These are phyloP conservation scores for Drosophila emarginata DNA, from an alignment of 2,888 invertebrate species.

Conservation along the genomic window DNA sequence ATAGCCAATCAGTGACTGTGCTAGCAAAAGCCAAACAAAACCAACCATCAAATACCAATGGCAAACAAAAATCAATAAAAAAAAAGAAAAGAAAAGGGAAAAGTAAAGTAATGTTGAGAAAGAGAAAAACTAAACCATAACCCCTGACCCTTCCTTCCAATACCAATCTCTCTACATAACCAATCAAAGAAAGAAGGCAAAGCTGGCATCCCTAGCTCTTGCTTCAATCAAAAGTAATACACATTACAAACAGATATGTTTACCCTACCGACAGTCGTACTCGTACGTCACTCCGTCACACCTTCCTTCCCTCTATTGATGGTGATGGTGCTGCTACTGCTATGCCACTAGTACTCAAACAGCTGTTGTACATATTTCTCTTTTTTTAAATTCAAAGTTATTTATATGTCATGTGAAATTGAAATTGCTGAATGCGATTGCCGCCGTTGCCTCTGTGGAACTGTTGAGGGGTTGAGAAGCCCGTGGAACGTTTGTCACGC, in stretches of 20 bases:
- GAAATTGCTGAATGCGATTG: constrained; percentile 48
- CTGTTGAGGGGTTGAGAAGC: not conserved
- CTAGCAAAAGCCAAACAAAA: constrained; percentile 38
- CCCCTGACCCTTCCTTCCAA: not conserved
- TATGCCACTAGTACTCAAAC: constrained; percentile 6
- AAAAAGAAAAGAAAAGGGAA: not conserved
- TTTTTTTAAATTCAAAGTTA: constrained; percentile 62
- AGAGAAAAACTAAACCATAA: constrained; percentile 9
- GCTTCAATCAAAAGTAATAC: constrained; percentile 55
- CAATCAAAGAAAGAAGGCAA: constrained; percentile 40
- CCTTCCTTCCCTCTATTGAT: not conserved
- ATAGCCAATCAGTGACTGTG: constrained; percentile 41
- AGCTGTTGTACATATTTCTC: constrained; percentile 44
- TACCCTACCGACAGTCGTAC: constrained; percentile 21
- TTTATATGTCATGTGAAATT: constrained; percentile 66
- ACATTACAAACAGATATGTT: constrained; percentile 45
- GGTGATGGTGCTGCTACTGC: not conserved
- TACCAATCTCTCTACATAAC: not conserved
- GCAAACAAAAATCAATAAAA: constrained; percentile 63
- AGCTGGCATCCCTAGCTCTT: constrained; percentile 16
- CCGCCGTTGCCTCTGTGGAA: not conserved
- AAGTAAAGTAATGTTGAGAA: too few relatives aligned
- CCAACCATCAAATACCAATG: constrained; percentile 36
- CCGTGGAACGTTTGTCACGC: constrained; percentile 51
- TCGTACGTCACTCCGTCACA: not conserved